Evolutionary conservation across 1,140 invertebrate species (phyloP), one percentile per base, ranked within the genome.

Genomic region (Callitettix versicolor): DNA sequence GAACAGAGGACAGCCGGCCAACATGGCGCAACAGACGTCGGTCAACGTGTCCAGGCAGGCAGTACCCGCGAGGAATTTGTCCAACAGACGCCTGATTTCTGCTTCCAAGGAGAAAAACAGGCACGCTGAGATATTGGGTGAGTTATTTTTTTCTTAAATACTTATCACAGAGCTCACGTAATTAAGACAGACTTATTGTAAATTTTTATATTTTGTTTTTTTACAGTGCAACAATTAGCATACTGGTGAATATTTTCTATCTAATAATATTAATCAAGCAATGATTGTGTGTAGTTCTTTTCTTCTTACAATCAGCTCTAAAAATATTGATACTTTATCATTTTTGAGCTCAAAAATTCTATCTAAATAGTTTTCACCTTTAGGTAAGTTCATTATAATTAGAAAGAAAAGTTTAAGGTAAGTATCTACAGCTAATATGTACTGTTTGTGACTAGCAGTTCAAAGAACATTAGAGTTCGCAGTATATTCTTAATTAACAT

Each of bases 101-200:
- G 15, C 22, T 15, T 21, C 34, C 24, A 44, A 20, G 4, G 53
- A 55, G 1, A 55, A 55, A 18, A 53, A 53, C 12, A 46, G 21
- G 43, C 12, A 14, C 20, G 3, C 47, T 3, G 26, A 49, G 24
- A 33, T 7, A 14, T 22, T 46, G 20, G 43, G 43, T 46, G 14
- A 20, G 34, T 9, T 9, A 36, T n/a, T 9, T 9, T n/a, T n/a
- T 36, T 36, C 9, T 9, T 36, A n/a, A 36, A 9, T 9, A 36
- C n/a, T 36, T 36, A 9, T 36, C 34, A 36, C 17, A 7, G 6
- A 36, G 34, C 34, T 36, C n/a, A 36, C n/a, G 34, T 36, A n/a
- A n/a, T 9, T 9, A 36, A 9, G n/a, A 36, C 9, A 36, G n/a
- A n/a, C n/a, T n/a, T 36, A n/a, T 36, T 36, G 9, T 9, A 9